These are phyloP conservation scores for Neoarius graeffei DNA, from an alignment of 2,113 vertebrate genomes.

Conservation along the genomic window DNA sequence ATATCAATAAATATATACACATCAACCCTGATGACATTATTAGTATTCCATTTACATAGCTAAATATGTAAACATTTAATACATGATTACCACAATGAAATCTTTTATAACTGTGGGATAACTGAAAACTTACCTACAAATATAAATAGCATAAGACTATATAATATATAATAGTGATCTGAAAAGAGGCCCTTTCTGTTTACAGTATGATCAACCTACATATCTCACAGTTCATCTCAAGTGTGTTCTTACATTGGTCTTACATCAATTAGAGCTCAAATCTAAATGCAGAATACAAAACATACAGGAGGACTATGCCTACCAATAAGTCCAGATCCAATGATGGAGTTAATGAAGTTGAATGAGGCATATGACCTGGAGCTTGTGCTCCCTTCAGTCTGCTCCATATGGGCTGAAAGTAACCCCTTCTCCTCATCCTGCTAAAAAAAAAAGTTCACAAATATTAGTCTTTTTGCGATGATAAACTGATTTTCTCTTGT, in stretches of 20 bases:
- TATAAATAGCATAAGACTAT: neutral
- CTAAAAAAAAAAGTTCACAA: conserved; percentile 50
- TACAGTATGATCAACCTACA: neutral
- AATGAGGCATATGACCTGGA: conserved; percentile 80
- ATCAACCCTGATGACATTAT: neutral
- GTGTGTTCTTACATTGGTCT: neutral
- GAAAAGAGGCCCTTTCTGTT: neutral
- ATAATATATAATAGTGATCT: neutral
- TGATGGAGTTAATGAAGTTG: conserved; percentile 94
- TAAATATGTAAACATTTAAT: neutral
- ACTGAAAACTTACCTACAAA: neutral
- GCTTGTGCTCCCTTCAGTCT: conserved; percentile 62
- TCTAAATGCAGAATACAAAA: neutral
- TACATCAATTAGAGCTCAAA: neutral
- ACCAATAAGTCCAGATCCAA: conserved; percentile 93
- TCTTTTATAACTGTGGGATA: neutral
- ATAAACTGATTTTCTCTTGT: neutral
- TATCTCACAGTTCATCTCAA: neutral
- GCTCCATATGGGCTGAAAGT: conserved; percentile 62
- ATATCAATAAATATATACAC: neutral
- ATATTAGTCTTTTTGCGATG: neutral
- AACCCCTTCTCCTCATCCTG: conserved; percentile 73
- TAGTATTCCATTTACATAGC: neutral
- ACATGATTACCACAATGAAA: neutral
- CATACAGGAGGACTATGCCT: conserved; percentile 17